Percentiles rank a stretch among this genome's conserved stretches.
Conservation (phyloP, 2,888 invertebrate genomes). For the Cactoblastis cactorum region DNA sequence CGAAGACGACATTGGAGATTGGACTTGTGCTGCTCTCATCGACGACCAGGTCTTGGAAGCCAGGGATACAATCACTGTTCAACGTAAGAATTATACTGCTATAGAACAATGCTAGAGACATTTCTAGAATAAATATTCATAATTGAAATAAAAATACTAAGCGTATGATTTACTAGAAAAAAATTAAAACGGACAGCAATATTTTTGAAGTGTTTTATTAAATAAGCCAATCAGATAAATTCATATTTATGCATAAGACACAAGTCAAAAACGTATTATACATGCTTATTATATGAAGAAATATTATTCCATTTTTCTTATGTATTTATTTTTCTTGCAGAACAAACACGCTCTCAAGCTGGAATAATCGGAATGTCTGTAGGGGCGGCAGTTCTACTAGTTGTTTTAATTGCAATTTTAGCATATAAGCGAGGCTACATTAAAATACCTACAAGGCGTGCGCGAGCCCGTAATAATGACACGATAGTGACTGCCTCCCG, state of each 20-base stretch:
- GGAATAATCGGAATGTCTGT: slow-evolving; percentile 48
- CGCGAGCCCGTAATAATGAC: not conserved
- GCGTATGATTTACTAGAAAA: no score
- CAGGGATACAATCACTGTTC: slow-evolving; percentile 18
- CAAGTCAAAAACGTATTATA: no score
- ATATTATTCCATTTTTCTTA: no score
- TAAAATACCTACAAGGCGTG: slow-evolving; percentile 16
- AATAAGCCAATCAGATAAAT: no score
- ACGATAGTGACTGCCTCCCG: not conserved
- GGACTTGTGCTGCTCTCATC: slow-evolving; percentile 68
- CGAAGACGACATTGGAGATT: slow-evolving; percentile 58
- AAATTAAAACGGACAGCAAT: no score
- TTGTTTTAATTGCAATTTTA: slow-evolving; percentile 36
- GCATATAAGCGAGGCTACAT: slow-evolving; percentile 35
- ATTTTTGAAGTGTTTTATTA: no score
- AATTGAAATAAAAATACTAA: no score
- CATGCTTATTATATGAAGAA: no score
- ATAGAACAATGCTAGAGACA: no score
- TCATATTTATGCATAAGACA: no score
- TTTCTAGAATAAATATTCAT: no score
- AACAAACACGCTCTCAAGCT: slow-evolving; percentile 33
- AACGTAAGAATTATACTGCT: slow-evolving; percentile 27
- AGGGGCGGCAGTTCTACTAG: slow-evolving; percentile 33
- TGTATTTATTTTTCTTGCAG: slow-evolving; percentile 23
- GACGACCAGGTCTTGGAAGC: slow-evolving; percentile 47